Evolutionary conservation across 1,140 invertebrate genomes (phyloP).

Genomic region (Gryllus bimaculatus): DNA sequence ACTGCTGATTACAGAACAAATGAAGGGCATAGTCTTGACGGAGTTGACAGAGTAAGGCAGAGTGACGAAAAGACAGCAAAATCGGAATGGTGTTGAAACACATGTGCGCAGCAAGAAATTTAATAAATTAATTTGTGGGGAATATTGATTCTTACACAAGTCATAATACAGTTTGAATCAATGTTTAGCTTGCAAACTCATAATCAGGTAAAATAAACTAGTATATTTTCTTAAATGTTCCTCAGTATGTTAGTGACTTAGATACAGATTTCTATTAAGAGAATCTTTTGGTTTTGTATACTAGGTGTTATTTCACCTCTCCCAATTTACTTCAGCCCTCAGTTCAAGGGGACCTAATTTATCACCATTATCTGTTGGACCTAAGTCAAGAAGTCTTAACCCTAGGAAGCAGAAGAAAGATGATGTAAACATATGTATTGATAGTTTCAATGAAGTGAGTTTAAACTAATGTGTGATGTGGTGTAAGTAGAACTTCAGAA

Average conservation of each 20-base stretch:
- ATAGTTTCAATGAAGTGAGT: conserved; percentile 23
- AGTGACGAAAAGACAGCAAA: too few species aligned
- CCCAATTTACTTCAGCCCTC: conserved; percentile 34
- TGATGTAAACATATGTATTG: conserved; percentile 26
- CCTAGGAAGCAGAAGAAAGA: conserved; percentile 29
- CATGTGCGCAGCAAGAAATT: too few species aligned
- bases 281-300: conserved; percentile 16
- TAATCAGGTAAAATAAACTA: conserved; percentile 32
- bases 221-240: neutral
- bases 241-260: neutral
- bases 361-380: conserved; percentile 26
- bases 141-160: too few species aligned
- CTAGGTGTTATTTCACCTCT: conserved; percentile 37
- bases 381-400: conserved; percentile 26
- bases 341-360: conserved; percentile 30
- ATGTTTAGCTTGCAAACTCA: conserved; percentile 39
- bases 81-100: too few species aligned
- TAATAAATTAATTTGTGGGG: too few species aligned
- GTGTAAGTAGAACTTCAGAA: conserved; percentile 6
- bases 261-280: neutral
- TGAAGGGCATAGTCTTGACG: too few species aligned
- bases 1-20: too few species aligned
- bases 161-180: neutral
- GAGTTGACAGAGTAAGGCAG: too few species aligned
- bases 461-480: conserved; percentile 13